A percentile compares a stretch with the other conserved stretches of the same genome.
Evolutionary conservation across 1,140 invertebrate genomes (phyloP).

Genomic region (Harlomillsia oculata): DNA sequence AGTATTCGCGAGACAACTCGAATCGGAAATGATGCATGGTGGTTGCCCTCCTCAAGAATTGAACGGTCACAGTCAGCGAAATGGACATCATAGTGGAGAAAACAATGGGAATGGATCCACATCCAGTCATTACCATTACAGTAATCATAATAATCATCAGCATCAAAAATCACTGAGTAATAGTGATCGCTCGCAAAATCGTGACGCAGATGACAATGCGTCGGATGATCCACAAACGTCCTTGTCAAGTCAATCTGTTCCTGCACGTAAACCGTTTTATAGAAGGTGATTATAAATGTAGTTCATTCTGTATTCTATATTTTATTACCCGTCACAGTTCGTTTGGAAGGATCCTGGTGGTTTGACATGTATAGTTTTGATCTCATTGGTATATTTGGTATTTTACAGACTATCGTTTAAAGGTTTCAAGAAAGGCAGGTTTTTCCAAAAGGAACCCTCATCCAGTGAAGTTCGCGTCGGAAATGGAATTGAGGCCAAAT

Average conservation of each 20-base stretch:
- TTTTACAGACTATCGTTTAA: slow-evolving; percentile 78
- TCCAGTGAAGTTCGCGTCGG: slow-evolving; percentile 71
- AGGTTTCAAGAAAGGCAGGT: slow-evolving; percentile 63
- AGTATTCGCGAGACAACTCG: slow-evolving; percentile 23
- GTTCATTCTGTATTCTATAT: too few species aligned
- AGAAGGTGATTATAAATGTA: slow-evolving; percentile 19
- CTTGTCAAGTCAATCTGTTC: not conserved
- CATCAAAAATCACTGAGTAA: slow-evolving; percentile 13
- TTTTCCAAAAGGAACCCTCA: slow-evolving; percentile 86
- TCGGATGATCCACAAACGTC: slow-evolving; percentile 1
- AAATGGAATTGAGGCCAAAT: slow-evolving; percentile 37
- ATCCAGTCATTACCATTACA: not conserved
- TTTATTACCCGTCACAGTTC: too few species aligned
- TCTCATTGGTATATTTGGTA: slow-evolving; percentile 36
- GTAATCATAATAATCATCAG: slow-evolving; percentile 2
- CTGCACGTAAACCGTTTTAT: slow-evolving; percentile 31
- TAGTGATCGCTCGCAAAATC: slow-evolving; percentile 6
- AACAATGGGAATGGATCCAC: slow-evolving; percentile 1
- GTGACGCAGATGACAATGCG: not conserved
- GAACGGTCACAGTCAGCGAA: slow-evolving; percentile 6
- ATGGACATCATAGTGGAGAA: slow-evolving; percentile 2
- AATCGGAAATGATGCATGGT: slow-evolving; percentile 3
- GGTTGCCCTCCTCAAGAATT: not conserved
- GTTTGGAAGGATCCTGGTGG: too few species aligned
- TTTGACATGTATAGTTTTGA: too few species aligned